Evolutionary conservation across 2,888 invertebrate genomes (phyloP).

Genomic region (Hirtodrosophila duncani): DNA sequence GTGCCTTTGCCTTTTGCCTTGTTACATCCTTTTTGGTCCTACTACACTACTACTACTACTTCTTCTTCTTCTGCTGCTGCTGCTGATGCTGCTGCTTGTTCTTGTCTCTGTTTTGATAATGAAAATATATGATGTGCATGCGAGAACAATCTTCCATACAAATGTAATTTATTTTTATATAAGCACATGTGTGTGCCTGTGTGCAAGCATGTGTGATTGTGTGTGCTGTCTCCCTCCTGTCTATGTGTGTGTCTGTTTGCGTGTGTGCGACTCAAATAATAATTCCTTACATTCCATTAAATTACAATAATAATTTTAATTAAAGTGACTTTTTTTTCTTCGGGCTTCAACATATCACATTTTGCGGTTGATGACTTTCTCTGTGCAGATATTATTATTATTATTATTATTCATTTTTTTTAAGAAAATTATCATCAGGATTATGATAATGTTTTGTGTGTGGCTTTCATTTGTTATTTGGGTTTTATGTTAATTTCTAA

Average conservation of each 20-base stretch:
- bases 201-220: constrained; percentile 27
- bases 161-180: constrained; percentile 72
- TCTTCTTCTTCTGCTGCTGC: constrained; percentile 7
- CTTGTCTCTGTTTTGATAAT: constrained; percentile 70
- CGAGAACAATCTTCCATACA: constrained; percentile 70
- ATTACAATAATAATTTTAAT: constrained; percentile 72
- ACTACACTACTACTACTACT: neutral
- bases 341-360: constrained; percentile 56
- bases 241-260: constrained; percentile 9
- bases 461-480: constrained; percentile 25
- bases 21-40: constrained; percentile 4
- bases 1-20: neutral
- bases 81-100: constrained; percentile 16
- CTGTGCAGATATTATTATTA: constrained; percentile 19
- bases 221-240: constrained; percentile 14
- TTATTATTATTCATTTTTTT: constrained; percentile 3
- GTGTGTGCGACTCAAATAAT: constrained; percentile 44
- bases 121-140: constrained; percentile 73
- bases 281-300: constrained; percentile 71
- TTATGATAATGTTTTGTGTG: constrained; percentile 36
- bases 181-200: constrained; percentile 9
- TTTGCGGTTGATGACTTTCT: constrained; percentile 43
- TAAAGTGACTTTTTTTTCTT: constrained; percentile 66
- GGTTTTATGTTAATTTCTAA: constrained; percentile 50
- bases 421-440: constrained; percentile 24